phyloP scores from a whole-genome alignment of 1,140 invertebrate genomes.

The Zaprionus nigranus region DNA sequence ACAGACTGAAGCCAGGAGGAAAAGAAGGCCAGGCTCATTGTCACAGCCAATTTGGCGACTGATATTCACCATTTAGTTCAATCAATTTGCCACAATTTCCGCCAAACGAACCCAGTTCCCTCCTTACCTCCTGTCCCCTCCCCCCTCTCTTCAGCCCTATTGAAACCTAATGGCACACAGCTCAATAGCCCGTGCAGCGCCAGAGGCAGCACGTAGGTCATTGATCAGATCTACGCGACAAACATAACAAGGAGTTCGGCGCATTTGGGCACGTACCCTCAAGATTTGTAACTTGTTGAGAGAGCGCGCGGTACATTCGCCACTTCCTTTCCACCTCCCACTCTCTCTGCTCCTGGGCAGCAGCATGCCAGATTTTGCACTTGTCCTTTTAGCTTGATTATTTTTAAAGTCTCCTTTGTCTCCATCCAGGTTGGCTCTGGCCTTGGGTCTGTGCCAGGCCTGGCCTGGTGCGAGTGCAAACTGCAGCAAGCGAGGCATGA shows the following conservation, averaged over 20 bases:
- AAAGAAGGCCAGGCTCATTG: conserved; percentile 37
- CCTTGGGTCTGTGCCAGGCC: not conserved
- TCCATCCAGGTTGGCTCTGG: not conserved
- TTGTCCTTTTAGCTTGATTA: conserved; percentile 49
- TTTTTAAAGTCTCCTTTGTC: conserved; percentile 49
- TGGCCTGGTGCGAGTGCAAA: conserved; percentile 25
- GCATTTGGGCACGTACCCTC: conserved; percentile 58
- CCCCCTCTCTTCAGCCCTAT: conserved; percentile 33
- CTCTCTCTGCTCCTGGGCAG: not conserved
- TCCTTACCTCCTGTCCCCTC: not conserved
- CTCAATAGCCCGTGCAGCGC: conserved; percentile 45
- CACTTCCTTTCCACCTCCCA: not conserved
- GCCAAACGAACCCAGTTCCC: conserved; percentile 35
- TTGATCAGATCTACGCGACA: conserved; percentile 82
- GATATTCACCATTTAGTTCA: conserved; percentile 82
- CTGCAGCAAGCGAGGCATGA: conserved; percentile 48
- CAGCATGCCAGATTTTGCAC: conserved; percentile 40
- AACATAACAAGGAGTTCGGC: conserved; percentile 69
- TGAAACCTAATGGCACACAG: conserved; percentile 73
- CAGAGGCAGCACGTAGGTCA: conserved; percentile 68
- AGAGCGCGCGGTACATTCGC: conserved; percentile 10
- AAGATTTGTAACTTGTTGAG: conserved; percentile 79
- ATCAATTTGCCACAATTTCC: conserved; percentile 81
- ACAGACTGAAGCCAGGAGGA: not conserved
- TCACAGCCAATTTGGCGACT: conserved; percentile 75